Percentiles rank a stretch among this genome's conserved stretches.
Evolutionary conservation across 1,140 invertebrate genomes (phyloP).

Genomic region (Nasonia giraulti): DNA sequence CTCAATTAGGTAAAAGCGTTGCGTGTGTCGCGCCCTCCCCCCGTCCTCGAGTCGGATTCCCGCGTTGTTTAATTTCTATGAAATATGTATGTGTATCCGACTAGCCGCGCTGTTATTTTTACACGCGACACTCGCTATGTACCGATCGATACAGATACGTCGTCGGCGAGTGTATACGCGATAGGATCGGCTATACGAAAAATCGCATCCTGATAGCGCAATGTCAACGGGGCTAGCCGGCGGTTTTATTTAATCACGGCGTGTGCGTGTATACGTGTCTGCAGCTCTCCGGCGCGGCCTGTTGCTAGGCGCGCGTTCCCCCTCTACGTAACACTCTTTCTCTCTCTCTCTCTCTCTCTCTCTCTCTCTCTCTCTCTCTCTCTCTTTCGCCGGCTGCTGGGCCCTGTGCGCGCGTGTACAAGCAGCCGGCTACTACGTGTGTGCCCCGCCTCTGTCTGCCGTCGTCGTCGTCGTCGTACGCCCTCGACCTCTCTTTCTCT

Average conservation of each 20-base stretch:
- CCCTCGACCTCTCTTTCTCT: constrained; percentile 30
- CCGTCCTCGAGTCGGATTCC: too few species aligned
- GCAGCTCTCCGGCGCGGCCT: constrained; percentile 67
- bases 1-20: background rate
- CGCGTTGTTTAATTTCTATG: too few species aligned
- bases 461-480: background rate
- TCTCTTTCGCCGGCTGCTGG: constrained; percentile 44
- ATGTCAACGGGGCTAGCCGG: constrained; percentile 21
- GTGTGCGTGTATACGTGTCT: constrained; percentile 50
- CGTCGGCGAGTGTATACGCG: background rate
- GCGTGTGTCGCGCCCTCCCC: background rate
- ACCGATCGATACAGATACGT: background rate
- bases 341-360: constrained; percentile 41
- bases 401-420: constrained; percentile 49
- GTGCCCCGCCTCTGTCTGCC: constrained; percentile 67
- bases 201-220: background rate
- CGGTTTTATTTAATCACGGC: constrained; percentile 50
- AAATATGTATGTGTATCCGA: too few species aligned
- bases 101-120: too few species aligned
- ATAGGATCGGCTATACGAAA: background rate
- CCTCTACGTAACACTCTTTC: constrained; percentile 39
- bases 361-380: constrained; percentile 45
- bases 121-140: too few species aligned
- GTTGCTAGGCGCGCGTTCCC: constrained; percentile 74
- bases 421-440: constrained; percentile 49